These are phyloP conservation scores for Ctenodactylus gundi DNA, from an alignment of 2,113 vertebrate genomes.

Conservation along the genomic window DNA sequence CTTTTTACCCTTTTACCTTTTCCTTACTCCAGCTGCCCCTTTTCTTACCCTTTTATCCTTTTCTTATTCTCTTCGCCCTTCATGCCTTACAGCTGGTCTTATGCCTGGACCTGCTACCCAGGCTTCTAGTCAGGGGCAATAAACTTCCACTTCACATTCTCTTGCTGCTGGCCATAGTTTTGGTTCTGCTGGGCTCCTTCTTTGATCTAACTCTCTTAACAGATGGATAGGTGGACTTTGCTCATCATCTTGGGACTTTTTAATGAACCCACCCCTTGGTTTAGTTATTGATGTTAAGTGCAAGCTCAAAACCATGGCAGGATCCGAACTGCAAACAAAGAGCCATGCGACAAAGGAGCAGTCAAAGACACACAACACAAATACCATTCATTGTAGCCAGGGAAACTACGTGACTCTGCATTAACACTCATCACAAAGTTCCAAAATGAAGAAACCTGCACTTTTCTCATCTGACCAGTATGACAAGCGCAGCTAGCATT, in stretches of 20 bases:
- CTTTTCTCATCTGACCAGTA: neutral
- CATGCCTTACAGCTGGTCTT: no score
- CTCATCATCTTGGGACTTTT: neutral
- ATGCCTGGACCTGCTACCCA: no score
- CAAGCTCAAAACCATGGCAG: neutral
- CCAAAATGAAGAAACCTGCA: neutral
- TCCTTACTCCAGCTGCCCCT: no score
- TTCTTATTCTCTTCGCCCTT: no score
- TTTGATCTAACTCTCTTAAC: no score
- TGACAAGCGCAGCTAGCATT: conserved; percentile 25
- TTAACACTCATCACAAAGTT: neutral
- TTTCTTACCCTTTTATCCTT: no score
- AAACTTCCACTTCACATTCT: no score
- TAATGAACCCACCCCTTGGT: neutral
- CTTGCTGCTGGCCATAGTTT: no score
- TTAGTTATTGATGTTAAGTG: neutral
- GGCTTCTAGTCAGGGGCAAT: no score
- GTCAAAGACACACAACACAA: neutral
- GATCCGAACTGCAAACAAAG: neutral
- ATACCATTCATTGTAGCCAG: neutral
- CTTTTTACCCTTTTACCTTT: no score
- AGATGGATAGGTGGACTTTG: neutral
- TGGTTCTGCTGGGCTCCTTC: no score
- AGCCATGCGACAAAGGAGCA: neutral
- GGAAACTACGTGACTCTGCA: neutral